phyloP scores from a whole-genome alignment of 2,888 invertebrate genomes.

The Tenthredo distinguenda region DNA sequence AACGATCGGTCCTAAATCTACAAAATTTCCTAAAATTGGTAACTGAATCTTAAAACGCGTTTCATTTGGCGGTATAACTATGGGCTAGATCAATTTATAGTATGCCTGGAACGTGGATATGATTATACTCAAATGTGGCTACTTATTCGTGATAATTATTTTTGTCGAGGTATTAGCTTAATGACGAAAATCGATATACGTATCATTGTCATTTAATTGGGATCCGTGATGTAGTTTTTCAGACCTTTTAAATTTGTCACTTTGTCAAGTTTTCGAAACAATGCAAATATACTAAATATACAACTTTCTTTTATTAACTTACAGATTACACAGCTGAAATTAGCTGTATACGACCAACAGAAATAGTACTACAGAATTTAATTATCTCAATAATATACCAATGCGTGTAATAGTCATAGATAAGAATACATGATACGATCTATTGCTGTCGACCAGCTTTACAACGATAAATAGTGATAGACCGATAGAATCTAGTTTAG shows the following conservation, averaged over 20 bases:
- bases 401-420: not conserved
- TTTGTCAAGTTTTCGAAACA: not conserved
- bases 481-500: conserved; percentile 18
- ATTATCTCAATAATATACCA: not conserved
- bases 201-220: not conserved
- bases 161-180: not conserved
- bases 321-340: not conserved
- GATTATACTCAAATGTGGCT: not conserved
- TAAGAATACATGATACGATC: conserved; percentile 4
- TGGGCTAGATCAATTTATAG: not conserved
- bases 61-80: not conserved
- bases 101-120: not conserved
- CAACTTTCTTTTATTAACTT: not conserved
- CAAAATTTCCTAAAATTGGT: not conserved
- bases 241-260: not conserved
- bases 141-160: not conserved
- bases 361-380: not conserved
- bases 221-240: not conserved
- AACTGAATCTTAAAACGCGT: not conserved
- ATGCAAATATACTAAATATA: not conserved
- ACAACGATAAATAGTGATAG: conserved; percentile 31
- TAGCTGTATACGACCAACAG: not conserved
- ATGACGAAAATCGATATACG: not conserved
- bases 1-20: not conserved
- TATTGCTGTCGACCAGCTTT: conserved; percentile 14